Evolutionary conservation across 2,888 invertebrate genomes (phyloP).

Genomic region (Pachliopta kotzebuea): DNA sequence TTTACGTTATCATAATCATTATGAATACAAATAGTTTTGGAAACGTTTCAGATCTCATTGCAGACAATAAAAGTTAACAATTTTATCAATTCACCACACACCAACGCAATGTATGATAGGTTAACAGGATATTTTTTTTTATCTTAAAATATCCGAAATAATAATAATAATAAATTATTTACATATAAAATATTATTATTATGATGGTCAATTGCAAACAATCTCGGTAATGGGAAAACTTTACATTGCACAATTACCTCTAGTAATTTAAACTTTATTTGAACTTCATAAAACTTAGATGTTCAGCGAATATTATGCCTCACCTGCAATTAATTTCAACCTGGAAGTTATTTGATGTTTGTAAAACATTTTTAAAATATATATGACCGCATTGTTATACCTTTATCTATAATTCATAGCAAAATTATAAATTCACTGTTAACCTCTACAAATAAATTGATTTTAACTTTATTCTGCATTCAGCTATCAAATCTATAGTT

Average conservation of each 20-base stretch:
- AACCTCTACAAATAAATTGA: not conserved
- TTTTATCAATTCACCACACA: not conserved
- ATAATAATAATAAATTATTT: not conserved
- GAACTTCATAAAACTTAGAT: not conserved
- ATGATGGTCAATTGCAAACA: not conserved
- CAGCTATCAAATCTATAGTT: no score
- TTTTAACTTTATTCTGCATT: no score
- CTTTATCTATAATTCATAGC: no score
- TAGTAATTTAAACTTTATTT: not conserved
- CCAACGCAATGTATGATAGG: not conserved
- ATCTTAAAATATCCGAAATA: not conserved
- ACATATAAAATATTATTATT: no score
- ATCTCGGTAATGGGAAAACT: not conserved
- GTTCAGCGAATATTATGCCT: not conserved
- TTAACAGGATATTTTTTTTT: not conserved
- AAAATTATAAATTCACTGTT: not conserved
- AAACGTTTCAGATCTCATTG: not conserved
- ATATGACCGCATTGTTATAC: not conserved
- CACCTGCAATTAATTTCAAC: not conserved
- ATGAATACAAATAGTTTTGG: slow-evolving; percentile 2
- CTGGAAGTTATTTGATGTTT: not conserved
- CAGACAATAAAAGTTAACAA: not conserved
- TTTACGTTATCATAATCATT: not conserved
- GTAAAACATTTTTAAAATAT: not conserved
- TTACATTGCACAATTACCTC: not conserved